Evolutionary conservation across 1,140 invertebrate species (phyloP), one percentile per base, ranked within the genome.

Genomic region (Lasaia peninsularis): DNA sequence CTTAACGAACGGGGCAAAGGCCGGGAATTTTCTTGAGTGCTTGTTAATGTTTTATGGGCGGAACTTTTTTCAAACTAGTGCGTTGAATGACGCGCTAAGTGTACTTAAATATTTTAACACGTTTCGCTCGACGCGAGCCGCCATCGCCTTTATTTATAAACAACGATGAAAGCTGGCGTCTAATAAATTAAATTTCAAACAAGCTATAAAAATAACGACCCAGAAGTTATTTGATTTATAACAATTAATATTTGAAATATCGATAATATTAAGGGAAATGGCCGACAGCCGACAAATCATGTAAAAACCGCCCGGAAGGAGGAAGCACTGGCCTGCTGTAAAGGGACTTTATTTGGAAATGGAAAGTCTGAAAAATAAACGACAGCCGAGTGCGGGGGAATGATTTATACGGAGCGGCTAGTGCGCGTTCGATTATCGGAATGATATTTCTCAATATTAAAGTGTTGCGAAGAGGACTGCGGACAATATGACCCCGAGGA

Each of bases 231-330:
- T 71, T 86, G 83, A 86, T 85, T 86, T 88, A 86, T 86, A 85
- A 83, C 81, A 86, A 88, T 88, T 88, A 88, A 82, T 86, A 81
- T 82, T 88, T 86, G 83, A 86, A 88, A 88, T 88, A 88, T 86
- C 83, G 86, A 86, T 82, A 86, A 78, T 86, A 88, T 88, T 86
- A 85, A 81, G 81, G 83, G 76, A 88, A 88, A 80, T 73, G 81
- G 80, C 69, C 74, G 76, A 77, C 81, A 79, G 85, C 73, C 86
- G 75, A 88, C 86, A 86, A 88, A 88, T 88, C 86, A 86, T 85
- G 83, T 75, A 77, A 83, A 82, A 84, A 84, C 82, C 83, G 80
- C 85, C 85, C 86, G 83, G 86, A 86, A 86, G 80, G 76, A 84
- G 83, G 86, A 86, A 82, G 79, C 74, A 73, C 76, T 82, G 85